Evolutionary conservation across 2,888 invertebrate species (phyloP), one percentile per base, ranked within the genome.

Genomic region (Ganaspis brasiliensis): DNA sequence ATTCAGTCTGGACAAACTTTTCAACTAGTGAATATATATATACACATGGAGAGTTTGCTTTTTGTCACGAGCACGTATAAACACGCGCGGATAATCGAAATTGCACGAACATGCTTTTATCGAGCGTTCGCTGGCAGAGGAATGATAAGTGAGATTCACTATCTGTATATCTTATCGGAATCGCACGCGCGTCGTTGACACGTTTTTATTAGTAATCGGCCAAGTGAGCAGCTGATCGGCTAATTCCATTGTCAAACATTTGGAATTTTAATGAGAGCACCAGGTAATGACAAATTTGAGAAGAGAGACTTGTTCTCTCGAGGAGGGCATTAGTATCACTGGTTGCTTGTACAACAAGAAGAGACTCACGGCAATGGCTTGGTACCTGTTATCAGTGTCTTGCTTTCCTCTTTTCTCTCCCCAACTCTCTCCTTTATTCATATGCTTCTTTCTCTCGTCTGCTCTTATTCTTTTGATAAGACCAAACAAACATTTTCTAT

Each of bases 371-470:
- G 57, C 31, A 31, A 59, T 59, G n/a, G 12, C 59, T 31, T 59
- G 85, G 86, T 89, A 88, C 88, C 86, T 86, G 83, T 89, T 88
- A 89, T 88, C 88, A 86, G 74, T 82, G 56, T 57, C 70, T 71
- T 72, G 35, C 9, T 61, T 35, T 72, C 73, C 73, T 79, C 70
- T 76, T 63, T 72, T 55, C 71, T 31, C 75, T 56, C 16, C 35
- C 73, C 76, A 81, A 71, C 72, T 67, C 67, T 77, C 74, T 61
- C 72, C n/a, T n/a, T n/a, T n/a, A n/a, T 61, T 55, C 45, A 35
- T 55, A 49, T 76, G 24, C 59, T 59, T 55, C 70, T 40, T 56
- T 73, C 49, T 49, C 63, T 21, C 14, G 21, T 37, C 21, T 63
- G 63, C 19, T 40, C 63, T 35, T 40, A 63, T 40, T 63, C 40